Conservation (phyloP, 2,797 vertebrate genomes). For the Cuniculus paca region DNA sequence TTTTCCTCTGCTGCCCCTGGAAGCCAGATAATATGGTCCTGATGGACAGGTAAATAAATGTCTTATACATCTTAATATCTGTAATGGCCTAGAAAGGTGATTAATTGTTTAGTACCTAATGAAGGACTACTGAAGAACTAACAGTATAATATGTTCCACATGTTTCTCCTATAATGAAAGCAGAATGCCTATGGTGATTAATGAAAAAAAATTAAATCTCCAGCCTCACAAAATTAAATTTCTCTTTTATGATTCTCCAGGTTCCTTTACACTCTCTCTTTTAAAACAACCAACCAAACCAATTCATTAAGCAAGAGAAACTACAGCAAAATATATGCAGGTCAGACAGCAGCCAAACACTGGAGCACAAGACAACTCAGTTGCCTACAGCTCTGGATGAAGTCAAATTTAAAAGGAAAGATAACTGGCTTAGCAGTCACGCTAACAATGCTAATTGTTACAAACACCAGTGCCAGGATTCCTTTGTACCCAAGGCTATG, state of each 20-base stretch:
- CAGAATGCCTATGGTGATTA: constrained; percentile 30
- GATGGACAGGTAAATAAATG: constrained; percentile 6
- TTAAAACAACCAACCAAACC: constrained; percentile 62
- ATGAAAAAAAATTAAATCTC: constrained; percentile 60
- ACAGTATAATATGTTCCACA: constrained; percentile 49
- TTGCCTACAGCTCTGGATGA: constrained; percentile 49
- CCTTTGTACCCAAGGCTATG: constrained; percentile 31
- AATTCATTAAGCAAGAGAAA: constrained; percentile 47
- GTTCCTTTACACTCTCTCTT: constrained; percentile 16
- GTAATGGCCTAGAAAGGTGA: neutral
- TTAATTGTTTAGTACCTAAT: constrained; percentile 44
- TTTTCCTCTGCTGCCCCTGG: neutral
- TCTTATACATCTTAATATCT: constrained; percentile 53
- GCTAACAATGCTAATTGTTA: constrained; percentile 36
- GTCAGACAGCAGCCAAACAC: constrained; percentile 46
- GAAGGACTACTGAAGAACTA: constrained; percentile 53
- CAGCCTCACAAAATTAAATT: constrained; percentile 57
- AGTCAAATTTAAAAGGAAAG: constrained; percentile 68
- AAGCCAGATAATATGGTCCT: constrained; percentile 22
- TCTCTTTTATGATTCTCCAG: constrained; percentile 45
- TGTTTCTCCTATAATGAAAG: neutral
- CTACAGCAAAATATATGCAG: constrained; percentile 65
- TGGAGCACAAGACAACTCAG: constrained; percentile 53
- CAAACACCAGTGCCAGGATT: constrained; percentile 32
- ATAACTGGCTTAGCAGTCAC: constrained; percentile 46